Evolutionary conservation across 1,140 invertebrate genomes (phyloP).

Genomic region (Aphaenogaster floridana): DNA sequence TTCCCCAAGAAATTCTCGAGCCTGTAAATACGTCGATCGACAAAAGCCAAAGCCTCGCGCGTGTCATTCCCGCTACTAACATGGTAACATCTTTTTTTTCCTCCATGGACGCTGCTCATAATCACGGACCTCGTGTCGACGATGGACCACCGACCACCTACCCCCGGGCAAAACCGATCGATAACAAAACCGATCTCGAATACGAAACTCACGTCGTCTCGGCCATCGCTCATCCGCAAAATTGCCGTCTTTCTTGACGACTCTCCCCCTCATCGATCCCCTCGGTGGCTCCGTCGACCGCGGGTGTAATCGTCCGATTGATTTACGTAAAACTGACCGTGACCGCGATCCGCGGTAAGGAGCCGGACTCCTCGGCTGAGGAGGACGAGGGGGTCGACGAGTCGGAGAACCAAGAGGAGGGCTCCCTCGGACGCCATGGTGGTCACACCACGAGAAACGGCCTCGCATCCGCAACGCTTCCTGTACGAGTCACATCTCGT

Average conservation of each 20-base stretch:
- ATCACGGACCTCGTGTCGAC: slow-evolving; percentile 73
- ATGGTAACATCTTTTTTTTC: slow-evolving; percentile 81
- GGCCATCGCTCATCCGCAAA: slow-evolving; percentile 58
- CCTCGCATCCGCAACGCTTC: slow-evolving; percentile 85
- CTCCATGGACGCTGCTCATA: slow-evolving; percentile 84
- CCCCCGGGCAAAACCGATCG: slow-evolving; percentile 57
- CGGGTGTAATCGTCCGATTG: slow-evolving; percentile 29
- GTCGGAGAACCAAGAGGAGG: slow-evolving; percentile 83
- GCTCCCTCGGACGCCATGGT: slow-evolving; percentile 80
- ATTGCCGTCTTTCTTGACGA: slow-evolving; percentile 42
- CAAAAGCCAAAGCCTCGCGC: slow-evolving; percentile 2
- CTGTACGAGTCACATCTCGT: slow-evolving; percentile 85
- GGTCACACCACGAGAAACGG: slow-evolving; percentile 84
- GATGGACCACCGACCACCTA: slow-evolving; percentile 74
- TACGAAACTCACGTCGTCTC: slow-evolving; percentile 65
- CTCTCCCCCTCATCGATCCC: slow-evolving; percentile 47
- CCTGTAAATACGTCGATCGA: background rate
- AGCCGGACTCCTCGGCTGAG: slow-evolving; percentile 83
- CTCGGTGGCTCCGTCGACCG: slow-evolving; percentile 25
- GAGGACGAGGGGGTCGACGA: slow-evolving; percentile 84
- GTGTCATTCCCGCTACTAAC: slow-evolving; percentile 71
- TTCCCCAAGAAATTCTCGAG: slow-evolving; percentile 1
- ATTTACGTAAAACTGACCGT: slow-evolving; percentile 27
- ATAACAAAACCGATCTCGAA: slow-evolving; percentile 63
- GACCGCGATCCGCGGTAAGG: slow-evolving; percentile 13